Evolutionary conservation across 2,888 invertebrate genomes (phyloP).

Genomic region (Meiosimyza platycephala): DNA sequence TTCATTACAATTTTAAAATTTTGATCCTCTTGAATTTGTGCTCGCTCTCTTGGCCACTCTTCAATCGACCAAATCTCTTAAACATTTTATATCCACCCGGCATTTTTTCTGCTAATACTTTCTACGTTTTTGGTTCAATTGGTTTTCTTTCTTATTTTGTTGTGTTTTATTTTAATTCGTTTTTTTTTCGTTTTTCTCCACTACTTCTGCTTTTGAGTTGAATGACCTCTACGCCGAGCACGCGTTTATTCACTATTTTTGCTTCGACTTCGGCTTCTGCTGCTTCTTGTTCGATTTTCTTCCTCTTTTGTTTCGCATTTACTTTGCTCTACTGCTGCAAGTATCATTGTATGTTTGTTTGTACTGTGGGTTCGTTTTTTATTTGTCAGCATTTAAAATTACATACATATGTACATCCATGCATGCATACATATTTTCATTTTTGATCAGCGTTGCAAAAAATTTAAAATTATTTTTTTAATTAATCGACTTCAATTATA

Average conservation of each 20-base stretch:
- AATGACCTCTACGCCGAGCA: conserved; percentile 48
- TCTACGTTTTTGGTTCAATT: conserved; percentile 21
- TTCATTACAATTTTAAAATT: not conserved
- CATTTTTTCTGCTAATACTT: conserved; percentile 24
- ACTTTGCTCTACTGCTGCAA: conserved; percentile 26
- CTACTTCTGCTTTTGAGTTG: conserved; percentile 39
- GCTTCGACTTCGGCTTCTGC: conserved; percentile 9
- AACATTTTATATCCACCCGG: conserved; percentile 34
- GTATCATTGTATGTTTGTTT: conserved; percentile 5
- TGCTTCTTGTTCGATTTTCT: conserved; percentile 12
- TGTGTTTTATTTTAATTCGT: not conserved
- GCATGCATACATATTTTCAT: not conserved
- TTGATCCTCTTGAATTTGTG: not conserved
- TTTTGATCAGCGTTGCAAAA: conserved; percentile 16
- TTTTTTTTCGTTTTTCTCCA: conserved; percentile 4
- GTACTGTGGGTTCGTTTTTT: not conserved
- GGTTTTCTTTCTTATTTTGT: conserved; percentile 18
- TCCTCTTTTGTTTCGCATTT: conserved; percentile 28
- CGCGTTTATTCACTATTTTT: conserved; percentile 44
- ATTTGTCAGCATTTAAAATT: too few relatives aligned
- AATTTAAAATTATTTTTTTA: too few relatives aligned
- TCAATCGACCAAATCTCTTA: conserved; percentile 7
- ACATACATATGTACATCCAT: too few relatives aligned
- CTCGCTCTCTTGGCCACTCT: conserved; percentile 12
- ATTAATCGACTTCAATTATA: too few relatives aligned